Base-by-base conservation (phyloP, 2,113 vertebrate genomes). In the Pomatostomus ruficeps region DNA sequence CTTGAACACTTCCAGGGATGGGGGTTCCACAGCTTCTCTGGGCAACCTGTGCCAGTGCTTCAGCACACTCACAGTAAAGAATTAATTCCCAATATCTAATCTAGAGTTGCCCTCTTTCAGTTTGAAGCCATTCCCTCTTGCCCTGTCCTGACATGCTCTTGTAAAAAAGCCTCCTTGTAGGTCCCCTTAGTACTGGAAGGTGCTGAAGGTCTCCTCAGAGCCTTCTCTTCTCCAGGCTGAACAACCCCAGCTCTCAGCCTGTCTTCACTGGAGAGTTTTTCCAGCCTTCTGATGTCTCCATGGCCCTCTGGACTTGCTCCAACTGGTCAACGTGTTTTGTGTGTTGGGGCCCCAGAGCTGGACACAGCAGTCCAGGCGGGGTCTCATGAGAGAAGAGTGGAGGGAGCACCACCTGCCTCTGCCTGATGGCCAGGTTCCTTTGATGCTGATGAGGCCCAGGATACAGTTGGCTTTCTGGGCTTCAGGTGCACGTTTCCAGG, bases 311-410 rank as follows among this genome's bases (percentile, higher is more conserved):
- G 52, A n/a, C 76, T 66, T 1, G 0, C 15, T 59, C 38, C 38
- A 45, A 2, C 10, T 51, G 38, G 18, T 62, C 25, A 35, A 0
- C 8, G 1, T 36, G 18, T 61, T 61, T 28, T 1, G 4, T 62
- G 31, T 45, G 7, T 23, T 62, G 55, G 12, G 25, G 8, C 40
- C 35, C 26, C 48, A 33, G 62, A 68, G 35, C 21, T 55, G 62
- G 21, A 14, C 36, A 15, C 55, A 33, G 54, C 31, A 54, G 18
- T 70, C 18, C 71, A 62, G 40, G 25, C 54, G 31, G 22, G 14
- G 31, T 36, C 31, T 62, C 62, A 5, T 16, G 48, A 61, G 48
- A 28, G 35, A 68, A 33, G 25, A 36, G 40, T 9, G 42, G 54
- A 55, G 42, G 35, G 38, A 70, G 18, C 62, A 54, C 75, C 40